These are phyloP conservation scores for Parnassius mnemosyne DNA, from an alignment of 2,888 invertebrate genomes.

Conservation along the genomic window DNA sequence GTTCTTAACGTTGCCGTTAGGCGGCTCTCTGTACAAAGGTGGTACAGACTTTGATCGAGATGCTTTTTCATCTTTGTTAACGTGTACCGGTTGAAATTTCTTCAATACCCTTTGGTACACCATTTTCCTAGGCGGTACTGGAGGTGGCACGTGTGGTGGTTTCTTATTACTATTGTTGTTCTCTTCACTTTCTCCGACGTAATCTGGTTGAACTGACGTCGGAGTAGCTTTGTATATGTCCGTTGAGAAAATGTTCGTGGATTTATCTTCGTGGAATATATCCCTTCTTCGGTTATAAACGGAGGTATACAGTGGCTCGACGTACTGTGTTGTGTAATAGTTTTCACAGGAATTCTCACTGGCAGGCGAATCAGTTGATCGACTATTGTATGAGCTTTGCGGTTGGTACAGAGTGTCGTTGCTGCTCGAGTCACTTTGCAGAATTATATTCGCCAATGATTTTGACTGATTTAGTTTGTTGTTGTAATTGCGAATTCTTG, in stretches of 20 bases:
- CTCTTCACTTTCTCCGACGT: slow-evolving; percentile 53
- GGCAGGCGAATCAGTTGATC: slow-evolving; percentile 71
- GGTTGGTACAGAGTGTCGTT: slow-evolving; percentile 74
- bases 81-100: slow-evolving; percentile 84
- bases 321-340: slow-evolving; percentile 70
- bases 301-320: slow-evolving; percentile 71
- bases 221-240: slow-evolving; percentile 78
- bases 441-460: slow-evolving; percentile 71
- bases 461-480: slow-evolving; percentile 74
- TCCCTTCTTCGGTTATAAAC: slow-evolving; percentile 69
- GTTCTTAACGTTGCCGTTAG: slow-evolving; percentile 57
- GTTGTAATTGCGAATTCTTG: slow-evolving; percentile 63
- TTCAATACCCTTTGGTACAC: slow-evolving; percentile 76
- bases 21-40: slow-evolving; percentile 68
- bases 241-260: slow-evolving; percentile 59
- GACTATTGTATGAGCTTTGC: slow-evolving; percentile 66
- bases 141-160: slow-evolving; percentile 80
- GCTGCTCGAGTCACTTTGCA: slow-evolving; percentile 74
- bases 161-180: slow-evolving; percentile 62
- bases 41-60: slow-evolving; percentile 73
- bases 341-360: slow-evolving; percentile 73
- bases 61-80: slow-evolving; percentile 79
- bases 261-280: slow-evolving; percentile 69
- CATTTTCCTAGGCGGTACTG: slow-evolving; percentile 80
- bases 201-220: slow-evolving; percentile 69